Evolutionary conservation across 2,888 invertebrate genomes (phyloP), one percentile per base, ranked within the genome.

Genomic region (Lasius platythorax): DNA sequence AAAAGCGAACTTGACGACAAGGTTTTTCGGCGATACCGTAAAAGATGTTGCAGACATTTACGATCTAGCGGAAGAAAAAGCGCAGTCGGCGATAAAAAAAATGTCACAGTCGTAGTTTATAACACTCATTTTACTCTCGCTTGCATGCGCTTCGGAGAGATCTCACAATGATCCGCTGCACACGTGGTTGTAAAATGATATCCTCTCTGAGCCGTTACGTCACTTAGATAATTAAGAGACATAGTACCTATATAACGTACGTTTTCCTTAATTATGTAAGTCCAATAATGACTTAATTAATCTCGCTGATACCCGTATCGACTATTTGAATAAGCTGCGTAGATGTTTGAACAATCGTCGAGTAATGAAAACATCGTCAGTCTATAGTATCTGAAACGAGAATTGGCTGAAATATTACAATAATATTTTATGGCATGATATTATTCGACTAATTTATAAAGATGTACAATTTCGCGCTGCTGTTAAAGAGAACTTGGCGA

Each of bases 21-120:
- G 56, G 68, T 78, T 68, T 68, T 78, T 78, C 56, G 68, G 43
- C 40, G 78, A 56, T 68, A 68, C 58, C 70, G 70, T 78, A 78
- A 78, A 78, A 68, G 78, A 30, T 30, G 30, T 43, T 30, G 40
- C 15, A 8, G 67, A 68, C 78, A 58, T 78, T 78, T 78, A 68
- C 68, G 78, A 68, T 56, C 40, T 40, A 30, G n/a, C 30, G 15
- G 30, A 28, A 33, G 43, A 58, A 68, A 30, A 78, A 78, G 56
- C 23, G 58, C n/a, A 56, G 30, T 56, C 30, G 58, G 30, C 43
- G 43, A 68, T 43, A 43, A 68, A 78, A 63, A 63, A 58, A 78
- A 43, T 43, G 23, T 58, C 43, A 68, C 15, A 40, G 28, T 23
- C 12, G 28, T 46, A 67, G 56, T 68, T 43, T 68, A 43, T 68